phyloP scores from a whole-genome alignment of 1,140 invertebrate genomes.

The Sycobia sp. region DNA sequence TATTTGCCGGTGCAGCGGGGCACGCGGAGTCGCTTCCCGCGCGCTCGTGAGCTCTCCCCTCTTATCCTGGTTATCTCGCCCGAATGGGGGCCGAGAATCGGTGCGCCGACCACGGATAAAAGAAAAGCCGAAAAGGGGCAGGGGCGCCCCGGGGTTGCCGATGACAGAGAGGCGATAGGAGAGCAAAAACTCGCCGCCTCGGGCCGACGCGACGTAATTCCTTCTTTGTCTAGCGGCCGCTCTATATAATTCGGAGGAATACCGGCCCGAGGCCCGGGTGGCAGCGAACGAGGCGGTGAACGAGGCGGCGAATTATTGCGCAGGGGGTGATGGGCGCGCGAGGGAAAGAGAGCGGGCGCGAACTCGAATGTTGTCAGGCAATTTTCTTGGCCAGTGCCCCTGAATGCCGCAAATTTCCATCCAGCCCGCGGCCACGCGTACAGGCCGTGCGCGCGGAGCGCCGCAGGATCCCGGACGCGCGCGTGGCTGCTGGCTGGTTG shows the following conservation, averaged over 20 bases:
- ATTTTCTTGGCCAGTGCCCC: slow-evolving; percentile 64
- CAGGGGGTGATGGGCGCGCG: no score
- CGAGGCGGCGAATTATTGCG: background rate
- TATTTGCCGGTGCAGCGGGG: no score
- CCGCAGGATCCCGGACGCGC: slow-evolving; percentile 40
- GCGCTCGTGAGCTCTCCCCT: no score
- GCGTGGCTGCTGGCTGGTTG: background rate
- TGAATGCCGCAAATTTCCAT: slow-evolving; percentile 63
- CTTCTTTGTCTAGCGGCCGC: slow-evolving; percentile 16
- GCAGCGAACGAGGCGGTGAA: no score
- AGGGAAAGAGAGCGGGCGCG: background rate
- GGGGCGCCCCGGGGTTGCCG: background rate
- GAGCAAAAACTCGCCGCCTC: background rate
- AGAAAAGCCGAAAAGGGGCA: no score
- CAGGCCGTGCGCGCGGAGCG: no score
- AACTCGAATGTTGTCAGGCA: slow-evolving; percentile 62
- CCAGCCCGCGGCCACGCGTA: slow-evolving; percentile 47
- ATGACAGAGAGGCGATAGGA: slow-evolving; percentile 1
- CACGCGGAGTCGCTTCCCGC: no score
- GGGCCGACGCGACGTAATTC: background rate
- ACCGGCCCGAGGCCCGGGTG: no score
- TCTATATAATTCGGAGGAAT: no score
- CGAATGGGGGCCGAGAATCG: background rate
- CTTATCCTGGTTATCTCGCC: no score
- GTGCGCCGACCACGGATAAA: background rate